These are phyloP conservation scores for Amiota minor DNA, from an alignment of 2,888 invertebrate species.

Conservation along the genomic window DNA sequence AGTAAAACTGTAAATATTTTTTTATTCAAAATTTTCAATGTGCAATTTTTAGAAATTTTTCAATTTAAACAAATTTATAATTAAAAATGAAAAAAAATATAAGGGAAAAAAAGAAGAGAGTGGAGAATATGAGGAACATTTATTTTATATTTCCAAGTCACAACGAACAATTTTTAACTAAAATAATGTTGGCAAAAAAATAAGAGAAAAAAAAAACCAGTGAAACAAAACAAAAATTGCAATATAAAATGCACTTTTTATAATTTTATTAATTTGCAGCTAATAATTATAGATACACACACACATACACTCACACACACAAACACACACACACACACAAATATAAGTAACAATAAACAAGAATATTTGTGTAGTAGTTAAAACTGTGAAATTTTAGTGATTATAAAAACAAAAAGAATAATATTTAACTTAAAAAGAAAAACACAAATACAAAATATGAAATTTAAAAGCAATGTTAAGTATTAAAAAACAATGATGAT, in stretches of 20 bases:
- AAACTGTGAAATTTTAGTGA: constrained; percentile 19
- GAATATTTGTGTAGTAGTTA: neutral
- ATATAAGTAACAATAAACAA: neutral
- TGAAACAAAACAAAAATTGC: constrained; percentile 36
- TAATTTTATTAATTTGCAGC: constrained; percentile 3
- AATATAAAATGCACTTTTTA: constrained; percentile 8
- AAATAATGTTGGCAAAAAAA: constrained; percentile 37
- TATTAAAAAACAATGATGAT: constrained; percentile 52
- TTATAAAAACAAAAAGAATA: constrained; percentile 22
- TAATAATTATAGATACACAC: constrained; percentile 19
- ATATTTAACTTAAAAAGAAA: no score
- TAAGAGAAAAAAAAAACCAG: constrained; percentile 47
- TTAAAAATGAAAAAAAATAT: neutral
- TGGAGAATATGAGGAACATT: neutral
- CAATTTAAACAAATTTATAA: constrained; percentile 42
- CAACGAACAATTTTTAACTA: constrained; percentile 30
- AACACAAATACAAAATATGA: constrained; percentile 33
- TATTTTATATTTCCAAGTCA: constrained; percentile 15
- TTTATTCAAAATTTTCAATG: constrained; percentile 44
- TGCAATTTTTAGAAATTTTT: constrained; percentile 43
- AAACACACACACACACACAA: neutral
- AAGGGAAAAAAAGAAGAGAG: neutral
- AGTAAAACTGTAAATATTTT: constrained; percentile 56
- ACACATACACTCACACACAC: constrained; percentile 18
- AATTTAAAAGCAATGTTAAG: constrained; percentile 64